Conservation (phyloP, 1,140 invertebrate species). For the Drosophila micromelanica region DNA sequence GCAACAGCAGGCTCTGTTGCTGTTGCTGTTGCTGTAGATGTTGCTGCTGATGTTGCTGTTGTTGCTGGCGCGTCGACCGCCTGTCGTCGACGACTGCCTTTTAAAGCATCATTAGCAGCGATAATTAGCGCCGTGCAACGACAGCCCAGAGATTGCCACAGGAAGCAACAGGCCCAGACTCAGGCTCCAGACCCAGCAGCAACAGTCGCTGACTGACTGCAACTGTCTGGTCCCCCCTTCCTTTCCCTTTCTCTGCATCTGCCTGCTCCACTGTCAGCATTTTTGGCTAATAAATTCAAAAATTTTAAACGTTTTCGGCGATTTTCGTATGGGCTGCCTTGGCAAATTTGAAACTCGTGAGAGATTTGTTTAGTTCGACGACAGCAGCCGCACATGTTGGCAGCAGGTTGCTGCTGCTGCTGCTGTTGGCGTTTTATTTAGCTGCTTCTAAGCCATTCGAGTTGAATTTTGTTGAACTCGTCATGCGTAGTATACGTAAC, state of each 20-base stretch:
- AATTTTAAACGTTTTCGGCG: conserved; percentile 70
- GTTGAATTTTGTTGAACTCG: conserved; percentile 12
- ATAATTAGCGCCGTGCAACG: conserved; percentile 83
- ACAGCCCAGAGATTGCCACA: conserved; percentile 74
- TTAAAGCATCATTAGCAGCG: conserved; percentile 83
- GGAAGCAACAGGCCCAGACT: conserved; percentile 28
- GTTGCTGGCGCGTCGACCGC: conserved; percentile 55
- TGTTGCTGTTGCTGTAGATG: conserved; percentile 21
- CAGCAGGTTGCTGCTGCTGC: conserved; percentile 27
- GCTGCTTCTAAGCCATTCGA: conserved; percentile 63
- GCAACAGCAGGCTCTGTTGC: conserved; percentile 30
- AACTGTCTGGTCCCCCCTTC: conserved; percentile 7
- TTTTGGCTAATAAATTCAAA: conserved; percentile 81
- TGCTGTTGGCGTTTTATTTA: conserved; percentile 6
- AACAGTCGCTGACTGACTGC: conserved; percentile 26
- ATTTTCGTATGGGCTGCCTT: conserved; percentile 46
- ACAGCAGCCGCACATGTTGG: conserved; percentile 12
- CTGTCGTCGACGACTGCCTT: conserved; percentile 80
- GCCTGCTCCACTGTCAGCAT: conserved; percentile 7
- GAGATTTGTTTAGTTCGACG: conserved; percentile 64
- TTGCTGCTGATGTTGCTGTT: conserved; percentile 15
- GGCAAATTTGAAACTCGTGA: conserved; percentile 81
- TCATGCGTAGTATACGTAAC: conserved; percentile 62
- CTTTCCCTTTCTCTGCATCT: background rate
- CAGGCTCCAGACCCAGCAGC: conserved; percentile 14